Evolutionary conservation across 2,113 vertebrate genomes (phyloP).

Genomic region (Stigmatopora argus): DNA sequence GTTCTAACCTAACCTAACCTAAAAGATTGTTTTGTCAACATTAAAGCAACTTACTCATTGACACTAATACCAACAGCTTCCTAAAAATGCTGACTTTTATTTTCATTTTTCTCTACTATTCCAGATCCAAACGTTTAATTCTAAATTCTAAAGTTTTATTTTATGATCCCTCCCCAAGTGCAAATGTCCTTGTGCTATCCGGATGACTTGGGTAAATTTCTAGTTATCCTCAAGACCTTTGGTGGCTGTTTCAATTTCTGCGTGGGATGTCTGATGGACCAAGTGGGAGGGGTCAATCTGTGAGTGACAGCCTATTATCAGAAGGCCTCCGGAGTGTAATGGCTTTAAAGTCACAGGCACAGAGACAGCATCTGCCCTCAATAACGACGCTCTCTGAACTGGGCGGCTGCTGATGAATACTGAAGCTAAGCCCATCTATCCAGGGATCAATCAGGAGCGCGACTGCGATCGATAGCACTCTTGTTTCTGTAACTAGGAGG

Average conservation of each 20-base stretch:
- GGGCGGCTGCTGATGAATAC: slow-evolving; percentile 71
- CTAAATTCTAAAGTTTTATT: slow-evolving; percentile 14
- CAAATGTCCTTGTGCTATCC: slow-evolving; percentile 37
- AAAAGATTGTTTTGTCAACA: too few relatives aligned
- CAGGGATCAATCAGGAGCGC: slow-evolving; percentile 69
- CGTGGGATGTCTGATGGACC: slow-evolving; percentile 47
- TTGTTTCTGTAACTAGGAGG: slow-evolving; percentile 75
- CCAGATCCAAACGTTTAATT: too few relatives aligned
- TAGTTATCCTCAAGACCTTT: slow-evolving; percentile 55
- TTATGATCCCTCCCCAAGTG: slow-evolving; percentile 25
- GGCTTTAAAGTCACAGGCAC: slow-evolving; percentile 67
- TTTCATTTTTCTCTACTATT: too few relatives aligned
- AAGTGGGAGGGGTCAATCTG: slow-evolving; percentile 41
- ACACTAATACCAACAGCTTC: too few relatives aligned
- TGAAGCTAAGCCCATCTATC: slow-evolving; percentile 69
- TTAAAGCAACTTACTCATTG: too few relatives aligned
- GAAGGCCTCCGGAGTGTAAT: slow-evolving; percentile 69
- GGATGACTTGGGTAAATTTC: slow-evolving; percentile 47
- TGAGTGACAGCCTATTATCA: slow-evolving; percentile 75
- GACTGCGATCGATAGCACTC: slow-evolving; percentile 68
- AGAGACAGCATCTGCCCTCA: slow-evolving; percentile 69
- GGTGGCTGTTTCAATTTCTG: slow-evolving; percentile 57
- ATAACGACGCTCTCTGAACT: slow-evolving; percentile 63
- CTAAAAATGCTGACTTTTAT: too few relatives aligned
- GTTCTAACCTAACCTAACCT: too few relatives aligned